Conservation (phyloP, 1,140 invertebrate species). For the Bombus consobrinus region DNA sequence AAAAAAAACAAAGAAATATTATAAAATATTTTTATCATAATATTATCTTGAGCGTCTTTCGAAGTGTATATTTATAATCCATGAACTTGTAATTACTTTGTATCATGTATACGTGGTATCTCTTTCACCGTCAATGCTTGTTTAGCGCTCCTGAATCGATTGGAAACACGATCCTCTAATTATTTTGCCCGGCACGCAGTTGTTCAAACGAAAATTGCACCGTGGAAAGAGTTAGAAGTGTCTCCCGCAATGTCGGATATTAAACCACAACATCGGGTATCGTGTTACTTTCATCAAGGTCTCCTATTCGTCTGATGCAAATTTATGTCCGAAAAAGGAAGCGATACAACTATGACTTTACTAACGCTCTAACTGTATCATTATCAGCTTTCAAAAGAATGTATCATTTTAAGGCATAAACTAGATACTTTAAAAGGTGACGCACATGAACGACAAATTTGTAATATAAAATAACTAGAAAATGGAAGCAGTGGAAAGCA, state of each 20-base stretch:
- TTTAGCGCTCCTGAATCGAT: conserved; percentile 11
- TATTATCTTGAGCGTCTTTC: neutral
- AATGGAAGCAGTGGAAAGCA: too few relatives aligned
- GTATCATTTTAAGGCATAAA: neutral
- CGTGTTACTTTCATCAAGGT: conserved; percentile 28
- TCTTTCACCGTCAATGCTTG: neutral
- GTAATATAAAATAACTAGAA: too few relatives aligned
- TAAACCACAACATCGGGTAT: conserved; percentile 30
- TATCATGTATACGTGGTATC: neutral
- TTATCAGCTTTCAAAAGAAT: too few relatives aligned
- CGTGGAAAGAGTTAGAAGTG: neutral
- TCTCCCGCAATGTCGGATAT: conserved; percentile 7
- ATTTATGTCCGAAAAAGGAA: conserved; percentile 21
- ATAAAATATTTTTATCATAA: neutral
- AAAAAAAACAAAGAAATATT: neutral
- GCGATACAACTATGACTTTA: neutral
- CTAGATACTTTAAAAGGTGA: too few relatives aligned
- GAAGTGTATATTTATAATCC: too few relatives aligned
- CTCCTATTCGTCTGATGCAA: conserved; percentile 25
- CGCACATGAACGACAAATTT: too few relatives aligned
- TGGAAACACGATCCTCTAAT: conserved; percentile 27
- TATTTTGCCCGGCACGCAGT: neutral
- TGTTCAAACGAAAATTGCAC: neutral
- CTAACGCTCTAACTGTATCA: too few relatives aligned
- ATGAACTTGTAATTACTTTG: neutral